These are phyloP conservation scores for Cyaniris semiargus DNA, from an alignment of 2,888 invertebrate genomes.

Conservation along the genomic window DNA sequence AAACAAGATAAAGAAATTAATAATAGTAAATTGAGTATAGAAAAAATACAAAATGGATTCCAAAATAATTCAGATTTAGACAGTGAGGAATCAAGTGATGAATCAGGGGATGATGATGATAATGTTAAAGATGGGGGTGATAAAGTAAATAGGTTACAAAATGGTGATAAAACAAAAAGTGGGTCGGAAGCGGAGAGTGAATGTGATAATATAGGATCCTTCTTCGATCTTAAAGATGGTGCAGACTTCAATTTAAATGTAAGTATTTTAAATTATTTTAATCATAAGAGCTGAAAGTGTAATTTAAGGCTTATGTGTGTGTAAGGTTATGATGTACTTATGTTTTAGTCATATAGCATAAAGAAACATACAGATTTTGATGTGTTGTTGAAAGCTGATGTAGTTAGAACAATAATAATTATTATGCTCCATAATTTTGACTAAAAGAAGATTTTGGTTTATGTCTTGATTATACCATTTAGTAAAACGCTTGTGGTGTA, in stretches of 20 bases:
- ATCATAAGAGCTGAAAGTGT: too few species aligned
- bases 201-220: slow-evolving; percentile 53
- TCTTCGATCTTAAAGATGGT: slow-evolving; percentile 59
- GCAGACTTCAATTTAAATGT: slow-evolving; percentile 68
- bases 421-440: too few species aligned
- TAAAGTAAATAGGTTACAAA: slow-evolving; percentile 41
- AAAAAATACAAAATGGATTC: slow-evolving; percentile 38
- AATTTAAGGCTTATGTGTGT: too few species aligned
- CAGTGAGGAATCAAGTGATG: slow-evolving; percentile 18
- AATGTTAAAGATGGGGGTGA: slow-evolving; percentile 49
- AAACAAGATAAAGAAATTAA: slow-evolving; percentile 38
- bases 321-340: too few species aligned
- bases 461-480: too few species aligned
- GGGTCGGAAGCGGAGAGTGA: slow-evolving; percentile 21
- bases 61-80: slow-evolving; percentile 54
- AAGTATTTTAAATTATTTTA: slow-evolving; percentile 34
- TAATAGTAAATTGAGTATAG: not conserved
- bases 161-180: slow-evolving; percentile 33
- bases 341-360: too few species aligned
- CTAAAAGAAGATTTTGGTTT: too few species aligned
- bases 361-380: too few species aligned
- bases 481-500: not conserved
- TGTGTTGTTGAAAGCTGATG: too few species aligned
- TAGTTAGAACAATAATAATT: too few species aligned
- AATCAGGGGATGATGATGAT: slow-evolving; percentile 46